These are phyloP conservation scores for Drosophila pseudotalamancana DNA, from an alignment of 2,888 invertebrate species.

Conservation along the genomic window DNA sequence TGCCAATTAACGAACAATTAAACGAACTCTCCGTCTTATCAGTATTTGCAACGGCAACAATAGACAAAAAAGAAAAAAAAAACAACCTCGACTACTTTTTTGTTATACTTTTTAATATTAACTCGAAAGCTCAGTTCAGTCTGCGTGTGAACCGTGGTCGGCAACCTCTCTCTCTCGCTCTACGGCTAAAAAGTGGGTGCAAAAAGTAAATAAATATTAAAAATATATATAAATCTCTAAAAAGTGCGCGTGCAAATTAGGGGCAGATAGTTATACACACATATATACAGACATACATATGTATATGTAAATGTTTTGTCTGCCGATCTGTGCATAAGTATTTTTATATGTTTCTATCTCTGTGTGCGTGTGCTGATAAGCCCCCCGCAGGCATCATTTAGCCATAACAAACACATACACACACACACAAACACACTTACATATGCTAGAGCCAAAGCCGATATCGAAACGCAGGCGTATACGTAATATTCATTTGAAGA, in stretches of 20 bases:
- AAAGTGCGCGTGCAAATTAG: conserved; percentile 16
- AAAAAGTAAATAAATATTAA: conserved; percentile 24
- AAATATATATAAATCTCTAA: conserved; percentile 7
- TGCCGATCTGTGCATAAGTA: conserved; percentile 1
- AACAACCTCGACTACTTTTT: conserved; percentile 31
- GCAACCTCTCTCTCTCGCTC: conserved; percentile 3
- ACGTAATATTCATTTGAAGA: conserved; percentile 50
- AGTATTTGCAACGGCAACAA: conserved; percentile 49
- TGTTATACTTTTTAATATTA: conserved; percentile 32
- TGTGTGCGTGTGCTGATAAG: conserved; percentile 42
- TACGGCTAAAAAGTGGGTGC: conserved; percentile 19
- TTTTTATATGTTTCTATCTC: not conserved
- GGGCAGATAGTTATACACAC: conserved; percentile 9
- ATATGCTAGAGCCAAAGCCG: conserved; percentile 25
- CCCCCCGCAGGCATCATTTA: conserved; percentile 24
- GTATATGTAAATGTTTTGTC: conserved; percentile 3
- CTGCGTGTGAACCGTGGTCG: conserved; percentile 37
- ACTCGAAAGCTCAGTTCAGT: conserved; percentile 47
- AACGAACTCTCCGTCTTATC: conserved; percentile 71
- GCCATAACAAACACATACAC: too few species aligned
- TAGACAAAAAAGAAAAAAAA: conserved; percentile 13
- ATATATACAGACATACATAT: conserved; percentile 4
- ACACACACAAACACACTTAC: conserved; percentile 18
- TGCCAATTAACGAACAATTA: conserved; percentile 68
- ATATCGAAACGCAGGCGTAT: conserved; percentile 53